A percentile compares a stretch with the other conserved stretches of the same genome.
phyloP scores from a whole-genome alignment of 37 sponge, comb jelly and placozoan species.

The Aplysina aerophoba region DNA sequence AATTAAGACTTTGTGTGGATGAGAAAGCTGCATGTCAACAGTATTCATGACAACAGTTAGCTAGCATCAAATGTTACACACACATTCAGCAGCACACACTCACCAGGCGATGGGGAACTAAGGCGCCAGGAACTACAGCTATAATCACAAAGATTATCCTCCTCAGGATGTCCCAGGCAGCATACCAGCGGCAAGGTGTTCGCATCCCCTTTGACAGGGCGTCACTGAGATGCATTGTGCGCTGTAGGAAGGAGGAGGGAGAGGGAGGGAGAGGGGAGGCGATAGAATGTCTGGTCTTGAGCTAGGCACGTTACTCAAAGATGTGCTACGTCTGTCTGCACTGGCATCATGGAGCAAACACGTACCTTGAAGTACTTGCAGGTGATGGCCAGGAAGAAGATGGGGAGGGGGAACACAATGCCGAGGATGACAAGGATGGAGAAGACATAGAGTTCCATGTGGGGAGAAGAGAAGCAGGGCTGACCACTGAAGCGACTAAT shows the following conservation, averaged over 20 bases:
- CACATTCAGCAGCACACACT: background rate
- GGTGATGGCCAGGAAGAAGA: background rate
- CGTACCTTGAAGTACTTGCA: background rate
- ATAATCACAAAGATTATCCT: conserved; percentile 66
- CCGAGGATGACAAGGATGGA: too few species aligned
- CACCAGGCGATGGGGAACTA: background rate
- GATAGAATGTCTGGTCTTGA: background rate
- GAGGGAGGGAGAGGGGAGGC: background rate
- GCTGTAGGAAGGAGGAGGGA: conserved; percentile 23
- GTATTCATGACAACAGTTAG: too few species aligned
- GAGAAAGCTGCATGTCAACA: too few species aligned
- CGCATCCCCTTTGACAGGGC: conserved; percentile 69
- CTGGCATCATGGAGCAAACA: background rate
- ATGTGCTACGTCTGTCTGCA: too few species aligned
- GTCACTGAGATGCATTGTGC: conserved; percentile 68
- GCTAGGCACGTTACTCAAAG: too few species aligned
- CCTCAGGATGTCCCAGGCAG: conserved; percentile 73
- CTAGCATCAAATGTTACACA: too few species aligned
- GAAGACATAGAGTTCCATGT: too few species aligned
- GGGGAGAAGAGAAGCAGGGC: background rate
- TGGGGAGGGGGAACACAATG: too few species aligned
- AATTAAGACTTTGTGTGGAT: too few species aligned
- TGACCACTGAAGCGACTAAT: background rate
- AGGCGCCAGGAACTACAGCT: background rate
- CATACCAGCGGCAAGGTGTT: conserved; percentile 57